Evolutionary conservation across 2,113 vertebrate genomes (phyloP).

Genomic region (Xyliphius kryptos): DNA sequence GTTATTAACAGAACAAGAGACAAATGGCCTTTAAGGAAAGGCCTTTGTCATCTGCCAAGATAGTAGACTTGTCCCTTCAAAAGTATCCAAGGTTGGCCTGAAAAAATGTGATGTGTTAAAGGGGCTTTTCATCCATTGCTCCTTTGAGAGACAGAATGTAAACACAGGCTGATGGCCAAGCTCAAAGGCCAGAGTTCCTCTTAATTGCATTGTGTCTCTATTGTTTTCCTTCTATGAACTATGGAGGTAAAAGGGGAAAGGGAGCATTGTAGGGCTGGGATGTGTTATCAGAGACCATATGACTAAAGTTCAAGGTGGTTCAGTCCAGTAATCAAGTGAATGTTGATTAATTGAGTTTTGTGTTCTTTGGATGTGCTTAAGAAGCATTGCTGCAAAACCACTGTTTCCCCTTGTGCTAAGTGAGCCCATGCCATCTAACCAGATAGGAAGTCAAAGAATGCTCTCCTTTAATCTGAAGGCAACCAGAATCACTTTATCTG

Average conservation of each 20-base stretch:
- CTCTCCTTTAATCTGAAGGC: conserved; percentile 84
- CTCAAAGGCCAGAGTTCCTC: too few species aligned
- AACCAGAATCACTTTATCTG: conserved; percentile 77
- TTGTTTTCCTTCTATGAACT: conserved; percentile 43
- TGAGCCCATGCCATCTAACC: conserved; percentile 60
- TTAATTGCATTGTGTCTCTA: conserved; percentile 32
- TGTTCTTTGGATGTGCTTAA: conserved; percentile 15
- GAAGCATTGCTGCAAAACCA: conserved; percentile 5
- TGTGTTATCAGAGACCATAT: too few species aligned
- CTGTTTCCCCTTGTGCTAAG: conserved; percentile 29
- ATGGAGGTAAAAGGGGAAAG: too few species aligned
- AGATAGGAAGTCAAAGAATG: conserved; percentile 88
- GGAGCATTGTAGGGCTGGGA: background rate
- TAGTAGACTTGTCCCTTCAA: conserved; percentile 54
- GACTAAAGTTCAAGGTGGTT: too few species aligned
- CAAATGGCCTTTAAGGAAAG: conserved; percentile 7
- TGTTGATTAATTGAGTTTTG: background rate
- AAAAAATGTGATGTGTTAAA: conserved; percentile 73
- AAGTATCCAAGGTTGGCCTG: conserved; percentile 61
- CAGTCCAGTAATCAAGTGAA: conserved; percentile 14
- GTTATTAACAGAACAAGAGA: too few species aligned
- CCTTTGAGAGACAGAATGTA: conserved; percentile 86
- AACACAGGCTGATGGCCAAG: conserved; percentile 82
- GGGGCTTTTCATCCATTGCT: conserved; percentile 81
- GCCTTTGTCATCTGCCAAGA: too few species aligned